These are phyloP conservation scores for Gobionotothen gibberifrons DNA, from an alignment of 2,797 vertebrate species.

Conservation along the genomic window DNA sequence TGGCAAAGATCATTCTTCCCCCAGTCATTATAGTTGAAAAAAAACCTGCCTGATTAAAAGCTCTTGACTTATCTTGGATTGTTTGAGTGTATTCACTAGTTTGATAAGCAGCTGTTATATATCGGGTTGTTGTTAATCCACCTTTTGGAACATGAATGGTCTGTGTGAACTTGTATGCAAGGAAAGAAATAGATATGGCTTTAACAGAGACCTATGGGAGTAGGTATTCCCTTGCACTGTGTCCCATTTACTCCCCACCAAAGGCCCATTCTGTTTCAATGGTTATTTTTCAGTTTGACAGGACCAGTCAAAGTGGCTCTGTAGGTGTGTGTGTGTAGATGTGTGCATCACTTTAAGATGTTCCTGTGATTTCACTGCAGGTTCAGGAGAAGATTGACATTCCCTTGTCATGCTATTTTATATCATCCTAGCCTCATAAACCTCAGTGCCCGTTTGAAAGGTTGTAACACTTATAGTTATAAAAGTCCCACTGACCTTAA, in stretches of 20 bases:
- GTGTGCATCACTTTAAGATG: neutral
- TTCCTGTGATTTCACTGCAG: neutral
- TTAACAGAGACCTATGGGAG: neutral
- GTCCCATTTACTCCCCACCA: neutral
- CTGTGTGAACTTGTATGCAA: neutral
- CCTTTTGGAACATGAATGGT: neutral
- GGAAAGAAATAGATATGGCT: neutral
- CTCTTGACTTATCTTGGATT: conserved; percentile 45
- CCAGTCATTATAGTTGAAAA: conserved; percentile 46
- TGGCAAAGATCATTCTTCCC: conserved; percentile 18
- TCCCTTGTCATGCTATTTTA: neutral
- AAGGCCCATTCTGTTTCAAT: neutral
- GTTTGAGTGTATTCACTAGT: conserved; percentile 54
- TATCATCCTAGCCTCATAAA: neutral
- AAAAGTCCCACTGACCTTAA: conserved; percentile 45
- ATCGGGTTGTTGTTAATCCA: neutral
- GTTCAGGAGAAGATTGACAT: conserved; percentile 1
- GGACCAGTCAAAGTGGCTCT: neutral
- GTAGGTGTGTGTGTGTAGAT: neutral
- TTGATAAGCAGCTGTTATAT: conserved; percentile 35
- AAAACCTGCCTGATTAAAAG: conserved; percentile 48
- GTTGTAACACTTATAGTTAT: conserved; percentile 21
- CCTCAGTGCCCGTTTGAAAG: conserved; percentile 3
- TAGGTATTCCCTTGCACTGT: neutral
- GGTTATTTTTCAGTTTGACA: neutral